phyloP scores from a whole-genome alignment of 2,113 vertebrate genomes.

The Paracanthobrama guichenoti region DNA sequence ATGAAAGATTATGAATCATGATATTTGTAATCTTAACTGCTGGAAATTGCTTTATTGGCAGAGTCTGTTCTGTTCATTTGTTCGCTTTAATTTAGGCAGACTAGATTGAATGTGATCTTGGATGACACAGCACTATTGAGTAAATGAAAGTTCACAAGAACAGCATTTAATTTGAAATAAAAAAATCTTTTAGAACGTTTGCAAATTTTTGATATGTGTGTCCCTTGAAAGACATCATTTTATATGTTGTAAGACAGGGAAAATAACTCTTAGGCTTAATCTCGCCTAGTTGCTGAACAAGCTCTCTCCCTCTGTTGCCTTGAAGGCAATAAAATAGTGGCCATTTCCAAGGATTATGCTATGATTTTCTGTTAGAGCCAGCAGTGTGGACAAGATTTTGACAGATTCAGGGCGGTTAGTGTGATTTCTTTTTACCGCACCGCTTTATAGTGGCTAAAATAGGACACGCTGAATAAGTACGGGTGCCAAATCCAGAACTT shows the following conservation, averaged over 20 bases:
- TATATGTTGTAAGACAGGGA: not conserved
- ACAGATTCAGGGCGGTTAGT: conserved; percentile 42
- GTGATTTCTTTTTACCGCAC: conserved; percentile 29
- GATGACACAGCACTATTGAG: not conserved
- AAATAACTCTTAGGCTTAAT: conserved; percentile 27
- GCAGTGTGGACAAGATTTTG: conserved; percentile 39
- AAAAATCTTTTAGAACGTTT: too few relatives aligned
- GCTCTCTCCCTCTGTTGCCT: conserved; percentile 13
- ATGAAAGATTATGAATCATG: not conserved
- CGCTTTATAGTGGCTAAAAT: conserved; percentile 31
- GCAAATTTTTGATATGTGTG: not conserved
- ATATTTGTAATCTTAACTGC: not conserved
- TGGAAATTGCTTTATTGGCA: conserved; percentile 11
- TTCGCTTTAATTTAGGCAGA: not conserved
- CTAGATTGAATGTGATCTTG: not conserved
- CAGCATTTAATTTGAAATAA: too few relatives aligned
- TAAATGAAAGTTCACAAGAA: too few relatives aligned
- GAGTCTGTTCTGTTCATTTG: not conserved
- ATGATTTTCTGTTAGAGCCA: conserved; percentile 22
- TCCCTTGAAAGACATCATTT: conserved; percentile 3
- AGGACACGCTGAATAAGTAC: conserved; percentile 38
- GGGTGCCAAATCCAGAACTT: conserved; percentile 28
- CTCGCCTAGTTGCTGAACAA: conserved; percentile 25
- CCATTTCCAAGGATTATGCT: conserved; percentile 38
- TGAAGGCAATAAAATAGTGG: conserved; percentile 33